Conservation (phyloP, 2,113 vertebrate genomes). For the Choloepus hoffmanni region DNA sequence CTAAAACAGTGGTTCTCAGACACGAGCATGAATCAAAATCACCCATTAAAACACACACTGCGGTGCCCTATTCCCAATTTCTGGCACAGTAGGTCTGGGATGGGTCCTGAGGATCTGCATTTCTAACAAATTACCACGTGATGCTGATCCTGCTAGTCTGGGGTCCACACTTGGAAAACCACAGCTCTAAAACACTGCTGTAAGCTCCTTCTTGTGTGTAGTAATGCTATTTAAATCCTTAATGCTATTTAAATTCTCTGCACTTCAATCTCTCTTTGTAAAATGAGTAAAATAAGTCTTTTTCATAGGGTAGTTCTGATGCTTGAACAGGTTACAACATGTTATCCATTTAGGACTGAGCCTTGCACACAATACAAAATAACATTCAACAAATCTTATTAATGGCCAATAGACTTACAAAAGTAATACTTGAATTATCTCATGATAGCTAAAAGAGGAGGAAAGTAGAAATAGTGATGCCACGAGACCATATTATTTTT, state of each 20-base stretch:
- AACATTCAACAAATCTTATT: neutral
- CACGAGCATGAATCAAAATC: neutral
- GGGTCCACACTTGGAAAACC: neutral
- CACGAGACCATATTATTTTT: neutral
- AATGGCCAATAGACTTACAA: neutral
- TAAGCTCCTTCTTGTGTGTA: neutral
- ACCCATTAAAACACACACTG: neutral
- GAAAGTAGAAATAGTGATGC: neutral
- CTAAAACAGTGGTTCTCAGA: neutral
- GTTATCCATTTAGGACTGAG: neutral
- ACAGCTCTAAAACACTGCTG: neutral
- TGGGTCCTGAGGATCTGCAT: neutral
- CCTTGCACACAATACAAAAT: neutral
- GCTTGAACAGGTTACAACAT: neutral
- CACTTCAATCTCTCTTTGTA: neutral
- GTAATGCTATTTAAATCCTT: neutral
- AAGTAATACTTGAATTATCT: constrained; percentile 26
- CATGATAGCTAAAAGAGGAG: neutral
- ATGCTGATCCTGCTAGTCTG: neutral
- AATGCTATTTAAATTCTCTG: neutral
- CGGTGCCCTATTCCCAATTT: neutral
- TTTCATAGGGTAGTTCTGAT: neutral
- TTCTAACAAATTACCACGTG: neutral
- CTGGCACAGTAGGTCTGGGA: neutral
- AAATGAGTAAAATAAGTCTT: neutral